phyloP scores from a whole-genome alignment of 2,797 vertebrate genomes.

The Pantherophis alleghaniensis region DNA sequence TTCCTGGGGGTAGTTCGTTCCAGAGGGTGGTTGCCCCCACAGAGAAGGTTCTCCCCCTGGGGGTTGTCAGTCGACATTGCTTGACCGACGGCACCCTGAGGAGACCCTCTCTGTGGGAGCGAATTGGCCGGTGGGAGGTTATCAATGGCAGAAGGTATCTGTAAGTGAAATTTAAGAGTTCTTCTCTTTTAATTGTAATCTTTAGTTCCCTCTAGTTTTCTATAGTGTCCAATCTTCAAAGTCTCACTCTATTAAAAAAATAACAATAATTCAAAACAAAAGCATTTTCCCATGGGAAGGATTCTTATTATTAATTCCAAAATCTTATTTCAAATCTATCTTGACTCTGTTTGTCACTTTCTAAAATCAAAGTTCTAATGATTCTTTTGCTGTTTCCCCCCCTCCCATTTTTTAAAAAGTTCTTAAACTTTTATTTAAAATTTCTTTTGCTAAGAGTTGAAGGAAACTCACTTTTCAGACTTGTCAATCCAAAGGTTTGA shows the following conservation, averaged over 20 bases:
- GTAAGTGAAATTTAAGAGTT: not conserved
- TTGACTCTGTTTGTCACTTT: not conserved
- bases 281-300: not conserved
- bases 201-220: not conserved
- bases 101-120: no score
- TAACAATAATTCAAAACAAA: not conserved
- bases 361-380: not conserved
- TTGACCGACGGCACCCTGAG: no score
- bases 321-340: not conserved
- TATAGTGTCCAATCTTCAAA: not conserved
- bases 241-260: not conserved
- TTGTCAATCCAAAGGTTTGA: not conserved
- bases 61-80: no score
- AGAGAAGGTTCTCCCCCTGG: no score
- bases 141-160: not conserved
- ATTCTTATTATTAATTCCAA: not conserved
- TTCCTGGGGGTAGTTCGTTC: no score
- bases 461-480: not conserved
- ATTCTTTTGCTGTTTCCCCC: not conserved
- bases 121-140: no score
- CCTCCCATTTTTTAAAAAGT: not conserved
- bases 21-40: no score
- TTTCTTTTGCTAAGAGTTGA: not conserved
- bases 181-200: not conserved
- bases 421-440: not conserved